Conservation (phyloP, 2,888 invertebrate genomes). For the Lottia gigantea region DNA sequence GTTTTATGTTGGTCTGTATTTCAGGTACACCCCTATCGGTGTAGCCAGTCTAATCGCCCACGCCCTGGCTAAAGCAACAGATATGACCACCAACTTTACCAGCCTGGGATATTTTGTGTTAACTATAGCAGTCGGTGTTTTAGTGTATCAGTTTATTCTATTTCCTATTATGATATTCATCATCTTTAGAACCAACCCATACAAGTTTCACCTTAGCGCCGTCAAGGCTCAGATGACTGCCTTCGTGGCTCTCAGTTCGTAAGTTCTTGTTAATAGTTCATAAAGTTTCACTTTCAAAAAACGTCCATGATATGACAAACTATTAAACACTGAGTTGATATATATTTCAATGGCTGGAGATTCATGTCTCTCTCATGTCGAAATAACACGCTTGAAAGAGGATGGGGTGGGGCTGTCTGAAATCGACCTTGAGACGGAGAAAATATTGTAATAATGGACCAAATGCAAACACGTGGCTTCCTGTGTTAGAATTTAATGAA, state of each 20-base stretch:
- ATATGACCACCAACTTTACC: slow-evolving; percentile 37
- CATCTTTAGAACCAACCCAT: slow-evolving; percentile 40
- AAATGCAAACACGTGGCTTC: no score
- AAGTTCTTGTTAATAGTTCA: slow-evolving; percentile 18
- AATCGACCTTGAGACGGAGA: no score
- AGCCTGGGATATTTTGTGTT: slow-evolving; percentile 46
- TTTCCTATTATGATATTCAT: slow-evolving; percentile 40
- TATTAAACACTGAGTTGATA: no score
- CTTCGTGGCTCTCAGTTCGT: slow-evolving; percentile 39
- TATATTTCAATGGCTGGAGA: no score
- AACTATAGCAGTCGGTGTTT: slow-evolving; percentile 40
- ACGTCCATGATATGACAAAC: no score
- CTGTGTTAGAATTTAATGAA: no score
- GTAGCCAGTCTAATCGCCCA: slow-evolving; percentile 50
- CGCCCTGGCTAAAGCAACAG: slow-evolving; percentile 35
- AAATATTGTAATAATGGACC: no score
- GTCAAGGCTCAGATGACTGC: slow-evolving; percentile 40
- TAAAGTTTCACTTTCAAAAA: no score
- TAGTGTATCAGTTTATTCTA: slow-evolving; percentile 43
- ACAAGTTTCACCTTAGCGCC: slow-evolving; percentile 34
- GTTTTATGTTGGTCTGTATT: neutral
- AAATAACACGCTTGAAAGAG: no score
- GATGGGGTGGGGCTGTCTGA: no score
- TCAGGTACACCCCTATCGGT: slow-evolving; percentile 53
- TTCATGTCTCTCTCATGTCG: no score